Evolutionary conservation across 2,888 invertebrate species (phyloP), one percentile per base, ranked within the genome.

Genomic region (Ceramica pisi): DNA sequence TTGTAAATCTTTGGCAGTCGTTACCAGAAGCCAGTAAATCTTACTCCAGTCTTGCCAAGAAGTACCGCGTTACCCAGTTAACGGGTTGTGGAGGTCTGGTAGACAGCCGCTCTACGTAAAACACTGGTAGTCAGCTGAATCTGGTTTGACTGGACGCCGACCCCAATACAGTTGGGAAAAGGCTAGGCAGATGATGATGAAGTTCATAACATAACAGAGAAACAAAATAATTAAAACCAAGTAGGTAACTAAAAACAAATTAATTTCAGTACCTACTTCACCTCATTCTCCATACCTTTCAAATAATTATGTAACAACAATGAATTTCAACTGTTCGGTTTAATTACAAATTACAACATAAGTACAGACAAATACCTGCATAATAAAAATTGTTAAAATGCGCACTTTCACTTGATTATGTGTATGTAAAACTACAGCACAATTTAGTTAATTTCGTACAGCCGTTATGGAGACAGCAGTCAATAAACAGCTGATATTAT

Each of bases 351-450:
- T 64, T 63, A 65, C 65, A 56, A 50, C 31, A 57, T 16, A n/a
- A n/a, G n/a, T n/a, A 51, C 26, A 31, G 4, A 14, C 14, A 59
- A 23, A 41, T 59, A 59, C 5, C 10, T 16, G n/a, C 48, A 63
- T 57, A 75, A 75, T 56, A 31, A 46, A 46, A 8, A 46, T 50
- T 64, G 7, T 50, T 21, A 44, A 68, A 10, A 48, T 2, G 65
- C 46, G 53, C 26, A 67, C 75, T 66, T 73, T 73, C 73, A 46
- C 75, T 73, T 51, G 2, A 46, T n/a, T 60, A 48, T 67, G 12
- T 75, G 53, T 23, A 23, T n/a, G 38, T 46, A 57, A 74, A 61
- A 55, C 16, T n/a, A 26, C 38, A 53, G 55, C 9, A 21, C 7
- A 57, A 41, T 57, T 57, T 21, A 57, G 55, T 61, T 46, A 19